These are phyloP conservation scores for Nesometra sesokonis DNA, from an alignment of 35 echinoderm and acorn worm genomes.

Conservation along the genomic window DNA sequence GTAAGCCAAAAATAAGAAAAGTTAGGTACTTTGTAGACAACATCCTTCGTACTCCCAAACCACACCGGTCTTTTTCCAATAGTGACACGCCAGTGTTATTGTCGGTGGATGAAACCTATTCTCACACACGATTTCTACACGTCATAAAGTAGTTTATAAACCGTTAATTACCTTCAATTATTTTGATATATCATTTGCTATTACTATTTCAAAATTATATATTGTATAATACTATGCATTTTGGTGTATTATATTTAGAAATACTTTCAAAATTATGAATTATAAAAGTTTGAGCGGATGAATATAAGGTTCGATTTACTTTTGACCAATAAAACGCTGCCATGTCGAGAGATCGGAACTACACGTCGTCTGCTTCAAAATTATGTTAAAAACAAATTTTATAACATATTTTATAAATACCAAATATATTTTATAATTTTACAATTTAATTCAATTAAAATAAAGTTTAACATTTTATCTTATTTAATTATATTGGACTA, in stretches of 20 bases:
- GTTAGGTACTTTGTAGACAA: not conserved
- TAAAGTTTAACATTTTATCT: not conserved
- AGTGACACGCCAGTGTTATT: not conserved
- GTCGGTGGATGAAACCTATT: not conserved
- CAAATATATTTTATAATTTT: not conserved
- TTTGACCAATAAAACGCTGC: constrained; percentile 8
- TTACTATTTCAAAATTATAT: too few species aligned
- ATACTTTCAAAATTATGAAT: not conserved
- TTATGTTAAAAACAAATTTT: not conserved
- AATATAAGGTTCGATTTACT: not conserved
- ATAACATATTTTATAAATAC: not conserved
- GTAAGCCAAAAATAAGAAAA: not conserved
- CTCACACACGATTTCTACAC: too few species aligned
- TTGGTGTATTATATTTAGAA: too few species aligned
- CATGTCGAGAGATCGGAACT: constrained; percentile 6
- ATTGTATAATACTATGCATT: too few species aligned
- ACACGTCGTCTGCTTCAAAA: not conserved
- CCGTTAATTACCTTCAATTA: too few species aligned
- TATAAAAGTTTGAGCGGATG: not conserved
- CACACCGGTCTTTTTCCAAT: not conserved
- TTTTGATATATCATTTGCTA: too few species aligned
- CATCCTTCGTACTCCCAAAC: not conserved
- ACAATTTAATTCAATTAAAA: not conserved
- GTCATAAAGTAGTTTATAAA: not conserved
- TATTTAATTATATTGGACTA: not conserved